phyloP scores from a whole-genome alignment of 2,797 vertebrate genomes.

The Schizopygopsis malacanthus region DNA sequence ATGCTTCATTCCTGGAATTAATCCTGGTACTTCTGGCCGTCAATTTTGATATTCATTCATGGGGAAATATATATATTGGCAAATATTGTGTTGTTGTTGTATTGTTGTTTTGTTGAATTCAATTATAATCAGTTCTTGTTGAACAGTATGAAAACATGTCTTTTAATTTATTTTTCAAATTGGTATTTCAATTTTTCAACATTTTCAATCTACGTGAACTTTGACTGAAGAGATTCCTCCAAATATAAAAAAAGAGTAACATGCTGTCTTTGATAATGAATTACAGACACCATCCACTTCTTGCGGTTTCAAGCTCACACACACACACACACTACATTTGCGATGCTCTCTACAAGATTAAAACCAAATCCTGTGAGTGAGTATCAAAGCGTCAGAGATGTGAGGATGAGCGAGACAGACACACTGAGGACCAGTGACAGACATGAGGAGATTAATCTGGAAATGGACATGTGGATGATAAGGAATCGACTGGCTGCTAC shows the following conservation, averaged over 20 bases:
- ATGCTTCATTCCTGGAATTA: too few species aligned
- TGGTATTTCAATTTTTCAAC: not conserved
- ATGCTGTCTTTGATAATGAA: not conserved
- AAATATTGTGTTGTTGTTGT: too few species aligned
- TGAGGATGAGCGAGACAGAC: conserved; percentile 27
- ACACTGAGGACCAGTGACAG: conserved; percentile 22
- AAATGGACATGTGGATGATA: conserved; percentile 38
- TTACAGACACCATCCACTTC: not conserved
- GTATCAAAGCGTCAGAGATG: conserved; percentile 38
- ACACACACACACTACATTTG: not conserved
- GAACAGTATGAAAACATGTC: too few species aligned
- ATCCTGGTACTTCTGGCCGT: too few species aligned
- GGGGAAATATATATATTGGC: not conserved
- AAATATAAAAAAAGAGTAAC: not conserved
- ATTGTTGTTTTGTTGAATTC: not conserved
- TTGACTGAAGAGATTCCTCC: not conserved
- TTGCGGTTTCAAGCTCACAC: not conserved
- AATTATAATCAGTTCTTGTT: not conserved
- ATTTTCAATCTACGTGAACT: not conserved
- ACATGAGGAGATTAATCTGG: conserved; percentile 31
- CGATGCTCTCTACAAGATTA: conserved; percentile 41
- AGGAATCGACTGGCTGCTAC: conserved; percentile 33
- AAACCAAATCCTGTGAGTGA: conserved; percentile 35
- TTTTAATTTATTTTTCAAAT: not conserved
- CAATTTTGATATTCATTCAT: too few species aligned